These are phyloP conservation scores for Andrena flavipes DNA, from an alignment of 2,888 invertebrate species.

Conservation along the genomic window DNA sequence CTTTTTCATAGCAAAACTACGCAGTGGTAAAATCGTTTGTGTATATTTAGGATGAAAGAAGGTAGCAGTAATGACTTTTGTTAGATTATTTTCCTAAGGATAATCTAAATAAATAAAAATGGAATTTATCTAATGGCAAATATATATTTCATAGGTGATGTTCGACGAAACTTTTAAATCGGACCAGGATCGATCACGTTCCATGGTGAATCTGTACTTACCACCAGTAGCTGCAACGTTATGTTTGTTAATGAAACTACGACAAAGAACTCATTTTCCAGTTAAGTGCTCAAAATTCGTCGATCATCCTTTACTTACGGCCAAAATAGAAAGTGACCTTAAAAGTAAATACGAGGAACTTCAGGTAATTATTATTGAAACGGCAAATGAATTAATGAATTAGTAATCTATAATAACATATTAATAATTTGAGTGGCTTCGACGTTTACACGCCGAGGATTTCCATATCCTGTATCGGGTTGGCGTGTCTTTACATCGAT, in stretches of 20 bases:
- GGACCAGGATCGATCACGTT: constrained; percentile 56
- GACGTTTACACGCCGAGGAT: too few species aligned
- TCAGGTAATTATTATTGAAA: constrained; percentile 64
- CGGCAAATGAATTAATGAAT: not conserved
- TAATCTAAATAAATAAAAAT: not conserved
- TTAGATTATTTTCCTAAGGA: too few species aligned
- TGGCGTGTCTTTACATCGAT: too few species aligned
- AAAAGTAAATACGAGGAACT: constrained; percentile 74
- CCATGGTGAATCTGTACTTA: constrained; percentile 88
- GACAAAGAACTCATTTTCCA: constrained; percentile 87
- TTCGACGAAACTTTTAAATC: constrained; percentile 72
- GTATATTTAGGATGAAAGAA: too few species aligned
- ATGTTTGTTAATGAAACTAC: constrained; percentile 90
- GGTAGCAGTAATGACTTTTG: too few species aligned
- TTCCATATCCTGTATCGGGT: too few species aligned
- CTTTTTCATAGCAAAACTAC: too few species aligned
- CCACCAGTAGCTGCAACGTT: constrained; percentile 92
- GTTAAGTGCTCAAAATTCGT: constrained; percentile 88
- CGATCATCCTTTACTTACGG: constrained; percentile 87
- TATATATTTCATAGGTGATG: constrained; percentile 62
- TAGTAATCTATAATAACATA: not conserved
- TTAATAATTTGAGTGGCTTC: not conserved
- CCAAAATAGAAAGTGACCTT: constrained; percentile 68
- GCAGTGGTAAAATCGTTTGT: too few species aligned
- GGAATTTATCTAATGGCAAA: not conserved